These are phyloP conservation scores for Eugnorisma glareosa DNA, from an alignment of 2,888 invertebrate species.

Conservation along the genomic window DNA sequence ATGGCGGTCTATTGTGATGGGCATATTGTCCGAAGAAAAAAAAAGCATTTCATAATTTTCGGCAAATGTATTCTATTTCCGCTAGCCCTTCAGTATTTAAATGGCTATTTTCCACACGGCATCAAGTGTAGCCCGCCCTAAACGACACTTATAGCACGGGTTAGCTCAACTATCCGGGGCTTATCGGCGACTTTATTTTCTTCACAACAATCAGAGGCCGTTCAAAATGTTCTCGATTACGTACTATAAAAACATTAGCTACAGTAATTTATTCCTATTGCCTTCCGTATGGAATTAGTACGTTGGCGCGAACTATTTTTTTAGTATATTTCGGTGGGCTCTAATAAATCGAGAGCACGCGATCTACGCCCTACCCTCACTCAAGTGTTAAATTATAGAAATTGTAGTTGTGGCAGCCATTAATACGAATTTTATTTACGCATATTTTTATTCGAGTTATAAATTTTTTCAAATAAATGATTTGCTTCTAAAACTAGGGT, in stretches of 20 bases:
- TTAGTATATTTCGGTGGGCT: conserved; percentile 69
- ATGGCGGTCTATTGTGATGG: background rate
- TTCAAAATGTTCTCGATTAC: conserved; percentile 67
- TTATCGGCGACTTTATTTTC: conserved; percentile 65
- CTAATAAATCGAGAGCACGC: conserved; percentile 72
- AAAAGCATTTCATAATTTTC: conserved; percentile 35
- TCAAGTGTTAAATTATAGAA: conserved; percentile 55
- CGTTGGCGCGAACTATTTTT: conserved; percentile 67
- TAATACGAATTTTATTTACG: conserved; percentile 55
- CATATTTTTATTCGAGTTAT: conserved; percentile 43
- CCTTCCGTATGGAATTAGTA: conserved; percentile 74
- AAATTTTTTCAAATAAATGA: conserved; percentile 21
- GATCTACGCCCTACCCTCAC: conserved; percentile 56
- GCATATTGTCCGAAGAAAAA: background rate
- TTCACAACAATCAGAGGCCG: conserved; percentile 61
- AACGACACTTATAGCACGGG: conserved; percentile 58
- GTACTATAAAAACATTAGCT: conserved; percentile 74
- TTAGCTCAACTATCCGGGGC: conserved; percentile 57
- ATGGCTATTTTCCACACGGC: conserved; percentile 56
- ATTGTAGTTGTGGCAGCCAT: conserved; percentile 58
- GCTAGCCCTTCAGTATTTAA: conserved; percentile 51
- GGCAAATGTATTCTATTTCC: conserved; percentile 45
- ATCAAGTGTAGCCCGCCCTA: conserved; percentile 34
- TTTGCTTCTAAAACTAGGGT: conserved; percentile 9
- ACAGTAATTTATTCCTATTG: conserved; percentile 76